Evolutionary conservation across 2,888 invertebrate species (phyloP), one percentile per base, ranked within the genome.

Genomic region (Physocephala rufipes): DNA sequence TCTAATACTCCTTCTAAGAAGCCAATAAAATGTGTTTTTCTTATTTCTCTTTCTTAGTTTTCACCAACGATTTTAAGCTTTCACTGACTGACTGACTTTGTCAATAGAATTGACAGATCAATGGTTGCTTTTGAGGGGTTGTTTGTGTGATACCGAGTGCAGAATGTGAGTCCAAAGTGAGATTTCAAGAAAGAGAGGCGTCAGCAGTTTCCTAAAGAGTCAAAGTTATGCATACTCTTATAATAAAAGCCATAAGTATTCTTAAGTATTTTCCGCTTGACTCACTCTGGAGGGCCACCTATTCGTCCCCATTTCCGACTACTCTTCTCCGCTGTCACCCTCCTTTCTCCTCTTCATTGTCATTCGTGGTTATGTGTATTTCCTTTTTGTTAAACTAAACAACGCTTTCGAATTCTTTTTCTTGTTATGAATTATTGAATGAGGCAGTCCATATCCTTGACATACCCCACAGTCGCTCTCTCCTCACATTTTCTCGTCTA

Each of bases 401-500:
- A 53, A 26, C 58, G 36, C 59, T 45, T 58, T n/a, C 9, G 49
- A 49, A 67, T 16, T 16, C 51, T 51, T 45, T 59, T 49, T 47
- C 43, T 66, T 43, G 36, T 59, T 67, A 67, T 61, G 49, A 49
- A 49, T 59, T 58, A 67, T 59, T 67, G 49, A 67, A 67, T 58
- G 21, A 19, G 19, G 53, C 53, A 21, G 53, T 53, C 19, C 36
- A 36, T 9, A 36, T 36, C 36, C 9, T 36, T 36, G 9, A 4
- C 36, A 36, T 9, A 36, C 9, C 36, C 4, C 5, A 9, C 9
- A 36, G 5, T 4, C 4, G 36, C 5, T 49, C 12, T 49, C 3
- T 3, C 2, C 12, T 49, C 16, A 19, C 49, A n/a, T 19, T n/a
- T n/a, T 49, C 49, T n/a, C 12, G 3, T 12, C 49, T n/a, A 7